Percentiles rank a stretch among this genome's conserved stretches.
Evolutionary conservation across 2,797 vertebrate genomes (phyloP).

Genomic region (Gambelia wislizenii): DNA sequence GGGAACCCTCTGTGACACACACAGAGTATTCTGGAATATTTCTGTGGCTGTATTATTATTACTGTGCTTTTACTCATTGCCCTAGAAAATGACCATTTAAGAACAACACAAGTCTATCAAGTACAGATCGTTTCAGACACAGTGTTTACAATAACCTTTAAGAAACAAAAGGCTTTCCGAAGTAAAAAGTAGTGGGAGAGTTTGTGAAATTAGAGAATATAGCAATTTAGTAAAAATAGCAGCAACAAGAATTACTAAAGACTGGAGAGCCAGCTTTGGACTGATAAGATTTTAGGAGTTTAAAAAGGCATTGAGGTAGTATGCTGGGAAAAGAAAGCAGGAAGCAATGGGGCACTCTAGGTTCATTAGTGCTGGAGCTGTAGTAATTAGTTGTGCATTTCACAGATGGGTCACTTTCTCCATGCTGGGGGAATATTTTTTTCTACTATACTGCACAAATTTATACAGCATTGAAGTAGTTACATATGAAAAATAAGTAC

Average conservation of each 20-base stretch:
- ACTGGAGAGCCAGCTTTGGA: constrained; percentile 31
- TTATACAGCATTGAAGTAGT: no score
- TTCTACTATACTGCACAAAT: no score
- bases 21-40: neutral
- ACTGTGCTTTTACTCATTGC: neutral
- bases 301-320: constrained; percentile 53
- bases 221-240: constrained; percentile 63
- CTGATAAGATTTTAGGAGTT: constrained; percentile 61
- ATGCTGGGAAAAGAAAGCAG: neutral
- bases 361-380: neutral
- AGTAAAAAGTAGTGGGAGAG: constrained; percentile 70
- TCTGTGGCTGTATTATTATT: neutral
- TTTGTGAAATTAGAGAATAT: constrained; percentile 65
- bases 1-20: no score
- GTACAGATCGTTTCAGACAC: constrained; percentile 64
- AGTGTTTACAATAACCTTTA: constrained; percentile 58
- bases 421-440: neutral
- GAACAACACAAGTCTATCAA: constrained; percentile 57
- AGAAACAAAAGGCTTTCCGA: constrained; percentile 59
- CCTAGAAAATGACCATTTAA: constrained; percentile 62
- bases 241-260: constrained; percentile 67
- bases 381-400: neutral
- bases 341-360: neutral
- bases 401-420: neutral
- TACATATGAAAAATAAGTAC: no score